Percentiles rank a stretch among this genome's conserved stretches.
phyloP scores from a whole-genome alignment of 2,113 vertebrate species.

The Phycodurus eques region DNA sequence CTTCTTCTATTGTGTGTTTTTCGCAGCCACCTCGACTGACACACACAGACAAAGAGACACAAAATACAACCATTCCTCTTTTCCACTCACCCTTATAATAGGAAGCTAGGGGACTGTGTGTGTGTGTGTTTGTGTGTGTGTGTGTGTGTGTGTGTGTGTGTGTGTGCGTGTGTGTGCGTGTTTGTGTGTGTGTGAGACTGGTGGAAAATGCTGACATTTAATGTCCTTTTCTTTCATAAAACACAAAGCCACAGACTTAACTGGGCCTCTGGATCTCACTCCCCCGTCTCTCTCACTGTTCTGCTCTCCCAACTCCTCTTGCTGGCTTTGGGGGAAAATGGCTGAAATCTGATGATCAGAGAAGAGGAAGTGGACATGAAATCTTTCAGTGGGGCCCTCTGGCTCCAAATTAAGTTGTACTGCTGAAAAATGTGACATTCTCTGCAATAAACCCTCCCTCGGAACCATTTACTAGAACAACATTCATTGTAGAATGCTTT shows the following conservation, averaged over 20 bases:
- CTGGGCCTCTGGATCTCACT: constrained; percentile 60
- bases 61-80: constrained; percentile 52
- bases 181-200: constrained; percentile 25
- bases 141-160: constrained; percentile 31
- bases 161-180: constrained; percentile 24
- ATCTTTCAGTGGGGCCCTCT: constrained; percentile 42
- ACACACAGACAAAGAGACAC: constrained; percentile 29
- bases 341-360: constrained; percentile 49
- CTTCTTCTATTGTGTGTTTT: neutral
- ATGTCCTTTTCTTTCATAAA: constrained; percentile 70
- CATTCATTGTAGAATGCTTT: neutral
- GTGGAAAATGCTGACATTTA: constrained; percentile 78
- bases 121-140: constrained; percentile 25
- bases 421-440: constrained; percentile 8
- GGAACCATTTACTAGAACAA: neutral
- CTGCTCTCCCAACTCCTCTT: constrained; percentile 10
- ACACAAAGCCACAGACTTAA: constrained; percentile 76
- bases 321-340: constrained; percentile 38
- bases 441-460: neutral
- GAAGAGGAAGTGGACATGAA: constrained; percentile 22
- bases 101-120: constrained; percentile 44
- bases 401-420: constrained; percentile 12
- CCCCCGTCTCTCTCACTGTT: constrained; percentile 42
- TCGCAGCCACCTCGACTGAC: constrained; percentile 20
- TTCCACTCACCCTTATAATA: constrained; percentile 63